Percentiles rank a stretch among this genome's conserved stretches.
These are phyloP conservation scores for Semnopithecus entellus DNA, from an alignment of 2,113 vertebrate genomes.

Conservation along the genomic window DNA sequence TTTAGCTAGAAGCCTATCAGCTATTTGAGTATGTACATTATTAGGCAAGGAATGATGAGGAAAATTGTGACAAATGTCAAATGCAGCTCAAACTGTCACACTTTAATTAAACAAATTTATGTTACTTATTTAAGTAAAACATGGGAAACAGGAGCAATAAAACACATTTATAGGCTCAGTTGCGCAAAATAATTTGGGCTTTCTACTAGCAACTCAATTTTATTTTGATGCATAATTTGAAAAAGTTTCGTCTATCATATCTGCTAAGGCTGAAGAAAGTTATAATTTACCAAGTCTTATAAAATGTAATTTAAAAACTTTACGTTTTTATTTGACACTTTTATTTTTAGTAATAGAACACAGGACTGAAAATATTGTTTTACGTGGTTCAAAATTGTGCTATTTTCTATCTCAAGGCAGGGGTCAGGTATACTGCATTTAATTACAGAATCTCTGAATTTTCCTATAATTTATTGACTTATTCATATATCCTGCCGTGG, in stretches of 20 bases:
- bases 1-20: not conserved
- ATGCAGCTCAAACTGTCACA: not conserved
- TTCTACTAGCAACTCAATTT: not conserved
- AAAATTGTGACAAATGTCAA: not conserved
- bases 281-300: not conserved
- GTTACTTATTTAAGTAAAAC: not conserved
- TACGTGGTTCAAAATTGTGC: not conserved
- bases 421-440: not conserved
- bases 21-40: not conserved
- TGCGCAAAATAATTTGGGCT: not conserved
- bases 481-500: not conserved
- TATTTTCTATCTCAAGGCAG: not conserved
- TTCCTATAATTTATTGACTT: not conserved
- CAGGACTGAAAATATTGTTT: not conserved
- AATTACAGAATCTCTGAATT: constrained; percentile 21
- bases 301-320: not conserved
- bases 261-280: not conserved
- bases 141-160: not conserved
- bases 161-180: not conserved
- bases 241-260: not conserved
- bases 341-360: not conserved
- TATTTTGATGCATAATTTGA: not conserved
- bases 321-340: not conserved
- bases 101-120: constrained; percentile 14
- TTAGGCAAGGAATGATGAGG: not conserved